Evolutionary conservation across 2,888 invertebrate species (phyloP).

Genomic region (Petrophora chlorosata): DNA sequence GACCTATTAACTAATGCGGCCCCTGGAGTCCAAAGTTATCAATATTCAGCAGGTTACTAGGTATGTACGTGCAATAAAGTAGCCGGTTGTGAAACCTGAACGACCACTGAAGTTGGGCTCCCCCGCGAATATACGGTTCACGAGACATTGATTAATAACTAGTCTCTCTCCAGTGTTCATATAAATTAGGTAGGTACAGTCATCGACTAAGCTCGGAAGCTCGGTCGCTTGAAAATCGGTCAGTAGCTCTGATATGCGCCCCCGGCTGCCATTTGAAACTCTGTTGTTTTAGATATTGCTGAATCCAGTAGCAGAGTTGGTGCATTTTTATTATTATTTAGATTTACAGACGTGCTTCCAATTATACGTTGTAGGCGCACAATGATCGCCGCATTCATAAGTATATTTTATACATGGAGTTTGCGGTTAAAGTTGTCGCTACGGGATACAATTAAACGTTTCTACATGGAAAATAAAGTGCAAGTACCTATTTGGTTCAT

Average conservation of each 20-base stretch:
- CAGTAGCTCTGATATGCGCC: background rate
- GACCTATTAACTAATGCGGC: constrained; percentile 28
- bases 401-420: no score
- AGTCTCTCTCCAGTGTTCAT: constrained; percentile 32
- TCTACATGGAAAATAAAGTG: no score
- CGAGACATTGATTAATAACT: constrained; percentile 43
- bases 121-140: constrained; percentile 34
- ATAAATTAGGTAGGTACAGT: constrained; percentile 37
- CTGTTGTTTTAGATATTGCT: no score
- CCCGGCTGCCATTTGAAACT: no score
- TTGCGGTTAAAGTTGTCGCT: no score
- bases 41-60: constrained; percentile 27
- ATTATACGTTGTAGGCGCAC: no score
- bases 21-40: constrained; percentile 29
- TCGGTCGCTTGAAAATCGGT: background rate
- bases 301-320: no score
- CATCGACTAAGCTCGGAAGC: background rate
- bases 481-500: no score
- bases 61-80: constrained; percentile 19
- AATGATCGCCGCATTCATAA: no score
- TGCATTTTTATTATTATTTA: no score
- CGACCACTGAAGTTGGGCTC: constrained; percentile 33
- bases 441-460: no score
- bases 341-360: no score
- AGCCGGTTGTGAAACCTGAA: constrained; percentile 24